Evolutionary conservation across 2,888 invertebrate genomes (phyloP).

Genomic region (Alloplasta piceator): DNA sequence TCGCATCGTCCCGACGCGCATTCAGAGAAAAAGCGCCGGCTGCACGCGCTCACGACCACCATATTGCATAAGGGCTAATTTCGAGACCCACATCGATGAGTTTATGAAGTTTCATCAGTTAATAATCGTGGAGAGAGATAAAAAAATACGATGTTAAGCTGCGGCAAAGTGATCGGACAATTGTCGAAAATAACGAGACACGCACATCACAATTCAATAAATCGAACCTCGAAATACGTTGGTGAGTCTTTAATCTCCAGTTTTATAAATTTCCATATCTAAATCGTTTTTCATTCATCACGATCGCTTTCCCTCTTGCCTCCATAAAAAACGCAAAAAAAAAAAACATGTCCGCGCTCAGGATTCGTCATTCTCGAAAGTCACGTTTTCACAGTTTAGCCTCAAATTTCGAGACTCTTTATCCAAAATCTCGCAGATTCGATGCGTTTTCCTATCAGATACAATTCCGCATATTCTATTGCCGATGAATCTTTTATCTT

Average conservation of each 20-base stretch:
- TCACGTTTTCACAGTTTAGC: slow-evolving; percentile 29
- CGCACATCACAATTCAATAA: slow-evolving; percentile 69
- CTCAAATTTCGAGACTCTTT: slow-evolving; percentile 1
- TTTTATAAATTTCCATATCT: background rate
- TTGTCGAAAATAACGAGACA: slow-evolving; percentile 78
- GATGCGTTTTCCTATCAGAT: background rate
- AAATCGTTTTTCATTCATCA: slow-evolving; percentile 9
- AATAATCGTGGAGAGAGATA: slow-evolving; percentile 8
- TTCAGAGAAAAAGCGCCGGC: slow-evolving; percentile 54
- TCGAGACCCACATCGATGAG: slow-evolving; percentile 65
- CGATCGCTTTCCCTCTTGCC: background rate
- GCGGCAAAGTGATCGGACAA: slow-evolving; percentile 77
- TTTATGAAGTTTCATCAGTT: slow-evolving; percentile 3
- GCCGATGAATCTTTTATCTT: slow-evolving; percentile 6
- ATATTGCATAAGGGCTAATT: slow-evolving; percentile 75
- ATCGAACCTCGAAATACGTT: slow-evolving; percentile 71
- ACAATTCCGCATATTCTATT: background rate
- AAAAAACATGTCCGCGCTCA: slow-evolving; percentile 46
- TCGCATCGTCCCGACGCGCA: slow-evolving; percentile 44
- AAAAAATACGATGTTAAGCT: slow-evolving; percentile 78
- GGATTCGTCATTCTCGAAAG: slow-evolving; percentile 26
- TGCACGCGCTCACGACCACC: slow-evolving; percentile 67
- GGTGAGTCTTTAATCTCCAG: slow-evolving; percentile 69
- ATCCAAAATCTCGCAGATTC: background rate
- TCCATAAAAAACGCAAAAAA: background rate